Conservation (phyloP, 2,888 invertebrate genomes). For the Coenonympha arcania region DNA sequence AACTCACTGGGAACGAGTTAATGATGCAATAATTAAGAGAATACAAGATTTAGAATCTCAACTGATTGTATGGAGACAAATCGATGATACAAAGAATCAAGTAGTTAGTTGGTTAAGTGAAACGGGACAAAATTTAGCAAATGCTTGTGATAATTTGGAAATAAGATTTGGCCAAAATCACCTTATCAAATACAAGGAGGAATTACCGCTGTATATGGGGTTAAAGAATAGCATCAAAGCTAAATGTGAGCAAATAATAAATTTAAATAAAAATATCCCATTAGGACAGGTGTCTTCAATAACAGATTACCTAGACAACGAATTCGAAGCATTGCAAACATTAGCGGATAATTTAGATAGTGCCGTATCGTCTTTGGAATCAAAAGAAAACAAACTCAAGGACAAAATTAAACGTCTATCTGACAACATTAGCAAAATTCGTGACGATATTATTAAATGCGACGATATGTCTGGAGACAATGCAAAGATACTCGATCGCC, state of each 20-base stretch:
- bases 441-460: slow-evolving; percentile 89
- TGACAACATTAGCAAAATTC: slow-evolving; percentile 80
- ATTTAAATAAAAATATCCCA: slow-evolving; percentile 81
- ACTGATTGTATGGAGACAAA: slow-evolving; percentile 93
- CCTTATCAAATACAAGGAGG: slow-evolving; percentile 87
- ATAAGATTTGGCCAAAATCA: slow-evolving; percentile 85
- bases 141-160: slow-evolving; percentile 85
- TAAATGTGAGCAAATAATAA: slow-evolving; percentile 85
- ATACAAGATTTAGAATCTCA: slow-evolving; percentile 90
- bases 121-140: slow-evolving; percentile 83
- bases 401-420: slow-evolving; percentile 81
- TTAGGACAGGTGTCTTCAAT: slow-evolving; percentile 80
- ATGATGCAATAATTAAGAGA: slow-evolving; percentile 80
- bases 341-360: slow-evolving; percentile 83
- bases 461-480: slow-evolving; percentile 93
- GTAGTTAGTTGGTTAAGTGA: slow-evolving; percentile 87
- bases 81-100: slow-evolving; percentile 88
- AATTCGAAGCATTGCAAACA: slow-evolving; percentile 82
- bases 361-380: slow-evolving; percentile 81
- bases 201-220: slow-evolving; percentile 84
- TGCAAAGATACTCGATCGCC: slow-evolving; percentile 83
- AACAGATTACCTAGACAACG: slow-evolving; percentile 79
- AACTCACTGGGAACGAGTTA: slow-evolving; percentile 79
- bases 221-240: slow-evolving; percentile 83
- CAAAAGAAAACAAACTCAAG: slow-evolving; percentile 82